Evolutionary conservation across 2,888 invertebrate genomes (phyloP), one percentile per base, ranked within the genome.

Genomic region (Rhagonycha fulva): DNA sequence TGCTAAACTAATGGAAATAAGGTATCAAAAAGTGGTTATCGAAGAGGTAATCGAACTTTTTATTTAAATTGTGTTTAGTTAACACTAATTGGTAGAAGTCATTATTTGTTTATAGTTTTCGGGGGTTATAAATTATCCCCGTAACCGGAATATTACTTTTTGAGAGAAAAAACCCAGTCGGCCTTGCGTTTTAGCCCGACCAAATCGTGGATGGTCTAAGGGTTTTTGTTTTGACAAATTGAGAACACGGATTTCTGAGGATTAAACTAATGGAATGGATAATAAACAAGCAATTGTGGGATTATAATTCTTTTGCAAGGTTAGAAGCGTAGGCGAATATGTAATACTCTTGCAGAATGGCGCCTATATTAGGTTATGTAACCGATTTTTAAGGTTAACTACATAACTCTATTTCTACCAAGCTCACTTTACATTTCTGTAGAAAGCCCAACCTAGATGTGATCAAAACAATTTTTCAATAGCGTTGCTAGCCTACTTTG

Each of bases 121-220:
- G 7, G 0, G 71, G 71, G 79, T 76, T 80, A 80, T 82, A 81
- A 82, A 82, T 82, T 81, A 80, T 81, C 81, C 80, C 81, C 81
- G 81, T 68, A 73, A 80, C 78, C 81, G 80, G 80, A 80, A 81
- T 81, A 78, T 78, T 80, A 79, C 80, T 81, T 83, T 81, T 81
- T 81, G 81, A 80, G 81, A 81, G n/a, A 81, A 81, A 82, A 83
- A 82, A 84, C 82, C 83, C 80, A 74, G 83, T 82, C 83, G 82
- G 71, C 84, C 84, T 83, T 83, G 84, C 78, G 47, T 4, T 32
- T 32, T 32, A 3, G n/a, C 5, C 26, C 26, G 26, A 47, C n/a
- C 19, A 19, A n/a, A n/a, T 47, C 4, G 7, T 4, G 12, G 32
- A 32, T 32, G 2, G n/a, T 47, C 12, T n/a, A 47, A 47, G 68